phyloP scores from a whole-genome alignment of 2,113 vertebrate genomes.

The Bos taurus region DNA sequence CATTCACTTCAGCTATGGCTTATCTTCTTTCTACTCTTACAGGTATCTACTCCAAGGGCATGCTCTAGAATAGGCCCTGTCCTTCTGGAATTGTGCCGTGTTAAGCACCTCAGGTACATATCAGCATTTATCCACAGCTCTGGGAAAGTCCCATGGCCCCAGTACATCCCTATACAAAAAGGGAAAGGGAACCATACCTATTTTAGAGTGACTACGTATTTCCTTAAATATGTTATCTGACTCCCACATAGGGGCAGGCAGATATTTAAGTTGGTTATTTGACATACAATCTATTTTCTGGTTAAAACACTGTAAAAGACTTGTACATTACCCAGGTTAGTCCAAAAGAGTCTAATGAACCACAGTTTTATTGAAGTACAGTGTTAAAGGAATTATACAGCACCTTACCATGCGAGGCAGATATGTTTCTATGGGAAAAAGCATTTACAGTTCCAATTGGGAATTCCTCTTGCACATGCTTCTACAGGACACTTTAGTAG shows the following conservation, averaged over 20 bases:
- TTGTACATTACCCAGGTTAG: neutral
- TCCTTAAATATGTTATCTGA: neutral
- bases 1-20: neutral
- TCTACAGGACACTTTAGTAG: neutral
- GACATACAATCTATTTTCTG: constrained; percentile 14
- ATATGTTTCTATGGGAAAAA: neutral
- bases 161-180: neutral
- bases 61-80: neutral
- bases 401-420: neutral
- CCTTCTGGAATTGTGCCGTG: neutral
- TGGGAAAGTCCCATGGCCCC: neutral
- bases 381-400: neutral
- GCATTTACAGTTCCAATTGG: neutral
- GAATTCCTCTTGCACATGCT: neutral
- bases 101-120: neutral
- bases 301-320: neutral
- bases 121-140: neutral
- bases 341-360: neutral
- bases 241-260: neutral
- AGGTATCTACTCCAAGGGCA: neutral
- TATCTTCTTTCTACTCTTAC: neutral
- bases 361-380: neutral
- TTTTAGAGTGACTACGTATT: neutral
- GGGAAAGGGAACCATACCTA: neutral
- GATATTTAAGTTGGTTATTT: neutral